Percentiles rank a stretch among this genome's conserved stretches.
Conservation (phyloP, 2,888 invertebrate genomes). For the Spialia ferax region DNA sequence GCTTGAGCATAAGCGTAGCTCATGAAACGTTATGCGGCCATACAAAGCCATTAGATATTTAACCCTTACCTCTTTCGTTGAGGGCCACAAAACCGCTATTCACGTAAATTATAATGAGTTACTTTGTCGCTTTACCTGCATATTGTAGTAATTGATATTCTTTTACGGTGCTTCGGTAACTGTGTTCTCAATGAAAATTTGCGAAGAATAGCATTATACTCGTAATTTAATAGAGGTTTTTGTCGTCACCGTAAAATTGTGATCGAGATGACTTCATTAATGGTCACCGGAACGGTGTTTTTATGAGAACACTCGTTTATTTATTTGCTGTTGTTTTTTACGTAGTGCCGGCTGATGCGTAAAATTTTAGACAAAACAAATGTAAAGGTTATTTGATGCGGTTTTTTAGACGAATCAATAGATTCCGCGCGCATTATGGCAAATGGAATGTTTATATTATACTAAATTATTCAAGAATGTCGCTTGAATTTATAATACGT, state of each 20-base stretch:
- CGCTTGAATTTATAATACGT: constrained; percentile 26
- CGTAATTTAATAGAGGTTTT: constrained; percentile 14
- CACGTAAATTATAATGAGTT: constrained; percentile 72
- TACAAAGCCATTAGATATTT: constrained; percentile 60
- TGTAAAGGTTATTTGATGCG: constrained; percentile 1
- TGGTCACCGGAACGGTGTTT: constrained; percentile 28
- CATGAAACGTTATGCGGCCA: constrained; percentile 51
- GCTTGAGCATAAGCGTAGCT: constrained; percentile 46
- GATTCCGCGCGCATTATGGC: constrained; percentile 14
- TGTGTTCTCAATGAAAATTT: constrained; percentile 1
- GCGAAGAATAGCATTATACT: not conserved
- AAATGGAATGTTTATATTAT: constrained; percentile 22
- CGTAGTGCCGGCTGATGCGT: not conserved
- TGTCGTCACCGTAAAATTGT: constrained; percentile 25
- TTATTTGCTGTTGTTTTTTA: constrained; percentile 1
- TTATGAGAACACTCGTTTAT: constrained; percentile 25
- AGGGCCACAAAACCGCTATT: constrained; percentile 59
- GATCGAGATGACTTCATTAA: constrained; percentile 16
- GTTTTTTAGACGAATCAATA: constrained; percentile 10
- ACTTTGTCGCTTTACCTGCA: constrained; percentile 58
- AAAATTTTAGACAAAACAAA: constrained; percentile 15
- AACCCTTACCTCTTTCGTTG: constrained; percentile 56
- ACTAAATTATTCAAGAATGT: constrained; percentile 33
- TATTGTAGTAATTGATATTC: not conserved
- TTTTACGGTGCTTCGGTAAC: not conserved